Base-by-base conservation (phyloP, 2,113 vertebrate genomes). In the Cyphomyrus plagiostoma region DNA sequence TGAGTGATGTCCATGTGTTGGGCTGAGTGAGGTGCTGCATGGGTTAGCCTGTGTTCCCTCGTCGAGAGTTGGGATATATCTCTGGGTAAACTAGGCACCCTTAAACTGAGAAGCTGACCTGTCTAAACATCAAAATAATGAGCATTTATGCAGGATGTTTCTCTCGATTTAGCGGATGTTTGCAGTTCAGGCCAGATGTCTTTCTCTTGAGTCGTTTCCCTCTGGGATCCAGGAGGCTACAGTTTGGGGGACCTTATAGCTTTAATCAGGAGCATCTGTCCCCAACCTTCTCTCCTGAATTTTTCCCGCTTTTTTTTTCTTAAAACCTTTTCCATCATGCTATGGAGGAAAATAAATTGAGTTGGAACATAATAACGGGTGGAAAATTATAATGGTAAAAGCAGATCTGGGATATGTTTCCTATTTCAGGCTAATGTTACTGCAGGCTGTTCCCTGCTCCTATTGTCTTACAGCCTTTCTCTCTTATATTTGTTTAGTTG, bases 101-200 rank as follows among this genome's bases (percentile, higher is more conserved):
- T 35, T 30, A 74, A 17, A 74, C 15, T 30, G 30, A 77, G 70
- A 77, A 85, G n/a, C 21, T 48, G 21, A 5, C 45, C 42, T 13
- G 2, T 50, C 10, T 77, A 7, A 77, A 77, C 35, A 39, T 39
- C 70, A 39, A 17, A 30, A 39, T 77, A 39, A 77, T 17, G 70
- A 39, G 30, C 70, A 13, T 77, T 77, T 39, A 39, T 35, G 4
- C 70, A 77, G 70, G 70, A 77, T 77, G 30, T 85, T 23, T 77
- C 70, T 26, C 45, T 83, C 42, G 3, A 26, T 77, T 85, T 50
- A 85, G 48, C 19, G 21, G 83, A 26, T 85, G 83, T 87, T 49
- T 93, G 94, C 95, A 95, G 95, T 95, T 95, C 93, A 92, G 94
- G 93, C 92, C 94, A 95, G 94, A 96, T 96, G 70, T 39, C 46